Evolutionary conservation across 1,140 invertebrate species (phyloP), one percentile per base, ranked within the genome.

Genomic region (Drosophila equinoxialis): DNA sequence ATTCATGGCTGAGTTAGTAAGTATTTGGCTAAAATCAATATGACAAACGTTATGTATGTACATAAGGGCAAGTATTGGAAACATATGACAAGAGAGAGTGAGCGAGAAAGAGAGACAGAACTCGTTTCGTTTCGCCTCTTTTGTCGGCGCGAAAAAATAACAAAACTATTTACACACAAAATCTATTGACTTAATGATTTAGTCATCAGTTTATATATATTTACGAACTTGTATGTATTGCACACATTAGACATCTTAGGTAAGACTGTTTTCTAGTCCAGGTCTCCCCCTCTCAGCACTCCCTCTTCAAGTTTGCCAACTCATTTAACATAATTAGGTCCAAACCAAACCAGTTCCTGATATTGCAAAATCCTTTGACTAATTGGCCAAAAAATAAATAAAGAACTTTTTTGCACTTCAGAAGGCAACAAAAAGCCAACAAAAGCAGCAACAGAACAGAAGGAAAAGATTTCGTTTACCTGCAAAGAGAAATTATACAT

Each of bases 311-410:
- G 69, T 76, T 76, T 76, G 74, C 66, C 74, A 76, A 76, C 73
- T 81, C 76, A 83, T 79, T 83, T 62, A 78, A 65, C 61, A 70
- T 71, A 71, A 84, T 86, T 79, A 76, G 72, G 11, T 61, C 45
- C 17, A 35, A 51, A 35, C 17, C 17, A 59, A 85, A 85, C 83
- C 65, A 57, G 71, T 73, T 75, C 60, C n/a, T 51, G 17, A 6
- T 10, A 51, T 39, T 37, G 45, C 39, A 67, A 80, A 51, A 77
- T 77, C 74, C 70, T 87, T 79, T 59, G 35, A 73, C 76, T 81
- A 71, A 77, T 76, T 80, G 81, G 48, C 74, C 35, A 72, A 30
- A 30, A 42, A 39, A 39, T 41, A 51, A 51, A 51, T 51, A 51
- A 51, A 51, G 45, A 51, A 51, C 45, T 23, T 39, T 72, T 72